Conservation (phyloP, 2,797 vertebrate genomes). For the Aldrovandia affinis region DNA sequence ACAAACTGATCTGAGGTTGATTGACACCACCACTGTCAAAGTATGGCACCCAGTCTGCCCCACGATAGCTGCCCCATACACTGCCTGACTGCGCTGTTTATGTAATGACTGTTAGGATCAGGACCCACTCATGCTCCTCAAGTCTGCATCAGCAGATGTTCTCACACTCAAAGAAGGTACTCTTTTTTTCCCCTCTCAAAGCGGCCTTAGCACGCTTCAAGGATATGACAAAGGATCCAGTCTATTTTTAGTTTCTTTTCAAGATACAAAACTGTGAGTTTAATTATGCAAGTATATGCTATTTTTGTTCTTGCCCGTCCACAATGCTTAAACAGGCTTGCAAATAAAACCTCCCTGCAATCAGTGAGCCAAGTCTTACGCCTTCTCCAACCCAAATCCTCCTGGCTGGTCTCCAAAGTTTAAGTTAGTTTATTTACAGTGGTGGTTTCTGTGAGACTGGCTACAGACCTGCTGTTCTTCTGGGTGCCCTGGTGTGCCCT, state of each 20-base stretch:
- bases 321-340: not conserved
- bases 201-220: not conserved
- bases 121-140: not conserved
- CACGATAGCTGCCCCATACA: not conserved
- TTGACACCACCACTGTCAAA: not conserved
- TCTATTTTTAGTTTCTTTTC: conserved; percentile 24
- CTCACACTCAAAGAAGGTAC: not conserved
- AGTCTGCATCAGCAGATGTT: not conserved
- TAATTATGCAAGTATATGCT: not conserved
- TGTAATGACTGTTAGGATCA: not conserved
- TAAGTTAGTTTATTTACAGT: not conserved
- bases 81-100: not conserved
- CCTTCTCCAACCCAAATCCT: not conserved
- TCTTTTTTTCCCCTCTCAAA: not conserved
- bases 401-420: not conserved
- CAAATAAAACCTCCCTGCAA: not conserved
- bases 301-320: conserved; percentile 7
- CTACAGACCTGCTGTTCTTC: not conserved
- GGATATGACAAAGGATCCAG: not conserved
- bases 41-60: not conserved
- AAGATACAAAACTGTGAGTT: not conserved
- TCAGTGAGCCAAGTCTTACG: not conserved
- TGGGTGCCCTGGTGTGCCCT: not conserved
- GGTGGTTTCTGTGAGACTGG: not conserved
- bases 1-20: not conserved